Evolutionary conservation across 1,140 invertebrate species (phyloP).

Genomic region (Eufriesea mexicana): DNA sequence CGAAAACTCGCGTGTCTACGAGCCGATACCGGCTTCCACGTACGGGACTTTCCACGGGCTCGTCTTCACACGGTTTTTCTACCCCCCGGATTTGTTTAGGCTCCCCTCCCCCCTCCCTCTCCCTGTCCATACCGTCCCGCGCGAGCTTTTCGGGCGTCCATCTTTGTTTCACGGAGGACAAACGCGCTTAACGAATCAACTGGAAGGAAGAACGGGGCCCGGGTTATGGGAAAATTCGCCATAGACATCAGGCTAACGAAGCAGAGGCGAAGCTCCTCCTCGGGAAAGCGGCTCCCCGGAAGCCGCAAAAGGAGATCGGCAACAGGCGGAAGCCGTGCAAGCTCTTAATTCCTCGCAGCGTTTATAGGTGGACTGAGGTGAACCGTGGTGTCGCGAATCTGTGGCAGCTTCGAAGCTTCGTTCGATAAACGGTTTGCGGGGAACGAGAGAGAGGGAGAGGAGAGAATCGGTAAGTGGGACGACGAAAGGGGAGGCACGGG

Average conservation of each 20-base stretch:
- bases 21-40: slow-evolving; percentile 44
- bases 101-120: neutral
- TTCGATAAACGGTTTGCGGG: too few relatives aligned
- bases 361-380: slow-evolving; percentile 8
- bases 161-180: slow-evolving; percentile 24
- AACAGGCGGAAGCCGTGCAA: slow-evolving; percentile 35
- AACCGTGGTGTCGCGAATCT: neutral
- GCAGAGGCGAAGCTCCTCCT: neutral
- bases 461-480: too few relatives aligned
- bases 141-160: neutral
- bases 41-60: slow-evolving; percentile 63
- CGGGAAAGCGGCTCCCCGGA: neutral
- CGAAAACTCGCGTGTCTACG: slow-evolving; percentile 32
- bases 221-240: slow-evolving; percentile 8
- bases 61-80: slow-evolving; percentile 67
- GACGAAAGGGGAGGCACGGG: too few relatives aligned
- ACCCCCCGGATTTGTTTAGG: slow-evolving; percentile 39
- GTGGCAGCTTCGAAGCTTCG: neutral
- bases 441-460: too few relatives aligned
- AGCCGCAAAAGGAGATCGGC: slow-evolving; percentile 28
- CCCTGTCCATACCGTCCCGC: neutral
- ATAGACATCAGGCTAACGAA: slow-evolving; percentile 16
- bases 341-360: slow-evolving; percentile 5
- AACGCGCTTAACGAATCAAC: slow-evolving; percentile 33
- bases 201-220: neutral